Evolutionary conservation across 2,888 invertebrate species (phyloP).

Genomic region (Frankliniella intonsa): DNA sequence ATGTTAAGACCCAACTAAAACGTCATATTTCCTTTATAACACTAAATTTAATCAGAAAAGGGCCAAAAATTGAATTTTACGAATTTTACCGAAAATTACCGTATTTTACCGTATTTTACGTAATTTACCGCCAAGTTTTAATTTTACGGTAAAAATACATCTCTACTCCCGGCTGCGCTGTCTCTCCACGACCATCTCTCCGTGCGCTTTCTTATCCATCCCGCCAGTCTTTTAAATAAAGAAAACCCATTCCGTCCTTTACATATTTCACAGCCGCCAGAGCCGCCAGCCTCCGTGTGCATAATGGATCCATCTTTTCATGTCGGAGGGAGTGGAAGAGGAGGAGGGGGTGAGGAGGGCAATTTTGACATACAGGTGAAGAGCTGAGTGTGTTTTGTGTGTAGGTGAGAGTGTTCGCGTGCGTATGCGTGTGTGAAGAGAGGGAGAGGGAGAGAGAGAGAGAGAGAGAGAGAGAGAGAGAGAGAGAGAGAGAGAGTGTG

Average conservation of each 20-base stretch:
- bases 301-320: slow-evolving; percentile 25
- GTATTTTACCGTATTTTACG: too few species aligned
- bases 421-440: not conserved
- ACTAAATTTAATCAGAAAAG: too few species aligned
- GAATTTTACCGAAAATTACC: too few species aligned
- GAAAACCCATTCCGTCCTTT: slow-evolving; percentile 25
- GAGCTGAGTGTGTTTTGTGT: not conserved
- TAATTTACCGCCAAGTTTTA: too few species aligned
- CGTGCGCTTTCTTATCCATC: slow-evolving; percentile 23
- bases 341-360: not conserved
- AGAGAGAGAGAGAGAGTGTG: not conserved
- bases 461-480: not conserved
- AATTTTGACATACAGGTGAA: slow-evolving; percentile 10
- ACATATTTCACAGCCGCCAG: slow-evolving; percentile 22
- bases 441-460: not conserved
- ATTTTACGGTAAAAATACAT: too few species aligned
- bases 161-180: too few species aligned
- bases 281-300: not conserved
- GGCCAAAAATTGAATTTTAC: too few species aligned
- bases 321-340: not conserved
- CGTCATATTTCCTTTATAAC: too few species aligned
- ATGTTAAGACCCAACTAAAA: too few species aligned
- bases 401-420: not conserved
- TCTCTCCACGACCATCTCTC: not conserved
- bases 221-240: slow-evolving; percentile 23